Evolutionary conservation across 2,113 vertebrate species (phyloP), one percentile per base, ranked within the genome.

Genomic region (Monopterus albus): DNA sequence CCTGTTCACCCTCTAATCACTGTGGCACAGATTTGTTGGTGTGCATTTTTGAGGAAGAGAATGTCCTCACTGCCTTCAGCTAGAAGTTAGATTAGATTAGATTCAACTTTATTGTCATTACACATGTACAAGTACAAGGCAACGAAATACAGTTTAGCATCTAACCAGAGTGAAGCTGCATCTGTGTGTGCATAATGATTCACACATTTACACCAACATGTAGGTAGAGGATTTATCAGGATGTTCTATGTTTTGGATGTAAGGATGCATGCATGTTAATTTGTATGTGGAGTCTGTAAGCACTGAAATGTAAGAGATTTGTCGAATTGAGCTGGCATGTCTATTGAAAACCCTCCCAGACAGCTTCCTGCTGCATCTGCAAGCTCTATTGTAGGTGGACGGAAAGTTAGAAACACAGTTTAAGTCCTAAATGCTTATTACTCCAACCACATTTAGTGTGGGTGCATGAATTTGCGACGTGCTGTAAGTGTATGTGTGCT

Each of bases 171-270:
- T 43, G 2, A 28, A 61, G 21, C 45, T 40, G 52, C 6, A 47
- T 23, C 1, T 23, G 31, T 21, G 31, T 21, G 31, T 31, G 31
- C 1, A 15, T 55, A 64, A 33, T 40, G 42, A 49, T 13, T 23
- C 23, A n/a, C n/a, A n/a, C n/a, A 21, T 33, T 76, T n/a, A n/a
- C 45, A 29, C 10, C 8, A 29, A 18, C 15, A 33, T 21, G 21
- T 28, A 45, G 64, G 14, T 26, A 40, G 56, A 39, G 20, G 36
- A 60, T 50, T 51, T 36, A 43, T 28, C 38, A 43, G 57, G 7
- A 12, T 25, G 25, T 3, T 6, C 38, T 69, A 29, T 61, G n/a
- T 62, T 50, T 38, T n/a, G n/a, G n/a, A n/a, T n/a, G n/a, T n/a
- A n/a, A n/a, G n/a, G n/a, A n/a, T 39, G 36, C 3, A 1, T 38